Percentiles rank a stretch among this genome's conserved stretches.
These are phyloP conservation scores for Sarcophaga rosellei DNA, from an alignment of 2,888 invertebrate genomes.

Conservation along the genomic window DNA sequence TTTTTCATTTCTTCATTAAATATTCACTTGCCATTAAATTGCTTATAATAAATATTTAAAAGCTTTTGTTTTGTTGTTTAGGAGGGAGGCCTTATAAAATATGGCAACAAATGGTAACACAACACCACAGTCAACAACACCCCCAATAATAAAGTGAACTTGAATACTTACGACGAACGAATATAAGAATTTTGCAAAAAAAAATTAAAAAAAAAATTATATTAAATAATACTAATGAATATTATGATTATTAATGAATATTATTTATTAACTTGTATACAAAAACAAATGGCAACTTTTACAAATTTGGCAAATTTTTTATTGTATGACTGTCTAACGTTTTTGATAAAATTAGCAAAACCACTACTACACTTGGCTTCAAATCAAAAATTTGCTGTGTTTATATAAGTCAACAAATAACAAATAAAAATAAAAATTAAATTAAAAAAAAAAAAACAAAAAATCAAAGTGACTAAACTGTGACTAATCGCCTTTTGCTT, in stretches of 20 bases:
- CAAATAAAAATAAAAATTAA: no score
- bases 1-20: not conserved
- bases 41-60: constrained; percentile 18
- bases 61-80: not conserved
- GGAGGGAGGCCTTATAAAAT: not conserved
- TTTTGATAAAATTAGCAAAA: not conserved
- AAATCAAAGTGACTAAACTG: constrained; percentile 30
- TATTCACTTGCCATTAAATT: constrained; percentile 4
- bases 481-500: constrained; percentile 41
- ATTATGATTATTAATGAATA: no score
- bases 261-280: constrained; percentile 26
- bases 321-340: not conserved
- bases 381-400: not conserved
- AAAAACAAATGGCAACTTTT: constrained; percentile 31
- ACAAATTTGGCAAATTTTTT: constrained; percentile 48
- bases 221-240: not conserved
- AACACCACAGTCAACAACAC: not conserved
- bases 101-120: not conserved
- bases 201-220: constrained; percentile 3
- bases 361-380: not conserved
- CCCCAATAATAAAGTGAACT: not conserved
- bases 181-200: constrained; percentile 20
- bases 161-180: not conserved
- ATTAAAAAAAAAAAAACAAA: not conserved
- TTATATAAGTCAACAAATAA: not conserved